phyloP scores from a whole-genome alignment of 1,140 invertebrate genomes.

The Anoplophora glabripennis region DNA sequence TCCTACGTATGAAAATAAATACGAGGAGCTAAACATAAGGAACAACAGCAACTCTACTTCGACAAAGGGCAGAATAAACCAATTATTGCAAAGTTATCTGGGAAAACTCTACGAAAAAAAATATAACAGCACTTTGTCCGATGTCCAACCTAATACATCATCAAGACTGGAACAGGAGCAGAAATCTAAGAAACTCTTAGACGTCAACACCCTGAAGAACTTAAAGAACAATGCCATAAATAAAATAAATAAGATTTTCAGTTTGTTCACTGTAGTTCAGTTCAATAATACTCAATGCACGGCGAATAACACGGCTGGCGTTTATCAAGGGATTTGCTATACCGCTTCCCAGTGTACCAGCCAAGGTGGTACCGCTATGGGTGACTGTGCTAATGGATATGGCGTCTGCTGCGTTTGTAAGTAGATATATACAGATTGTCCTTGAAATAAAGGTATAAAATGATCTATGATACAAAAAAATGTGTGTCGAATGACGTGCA shows the following conservation, averaged over 20 bases:
- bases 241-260: slow-evolving; percentile 56
- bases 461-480: too few species aligned
- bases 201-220: slow-evolving; percentile 22
- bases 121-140: slow-evolving; percentile 4
- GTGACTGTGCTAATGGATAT: slow-evolving; percentile 70
- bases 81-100: slow-evolving; percentile 35
- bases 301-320: slow-evolving; percentile 48
- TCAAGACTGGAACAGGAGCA: background rate
- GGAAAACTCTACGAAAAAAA: slow-evolving; percentile 29
- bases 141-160: slow-evolving; percentile 1
- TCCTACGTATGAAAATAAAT: slow-evolving; percentile 1
- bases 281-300: slow-evolving; percentile 65
- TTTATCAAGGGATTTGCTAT: slow-evolving; percentile 65
- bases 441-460: too few species aligned
- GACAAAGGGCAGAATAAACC: slow-evolving; percentile 26
- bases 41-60: background rate
- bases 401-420: slow-evolving; percentile 47
- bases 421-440: slow-evolving; percentile 7
- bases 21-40: slow-evolving; percentile 8
- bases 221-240: slow-evolving; percentile 39
- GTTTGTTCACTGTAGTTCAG: slow-evolving; percentile 69
- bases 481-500: too few species aligned
- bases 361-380: slow-evolving; percentile 59
- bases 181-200: slow-evolving; percentile 24
- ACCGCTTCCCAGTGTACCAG: slow-evolving; percentile 63